These are phyloP conservation scores for Spodoptera picta DNA, from an alignment of 2,888 invertebrate genomes.

Conservation along the genomic window DNA sequence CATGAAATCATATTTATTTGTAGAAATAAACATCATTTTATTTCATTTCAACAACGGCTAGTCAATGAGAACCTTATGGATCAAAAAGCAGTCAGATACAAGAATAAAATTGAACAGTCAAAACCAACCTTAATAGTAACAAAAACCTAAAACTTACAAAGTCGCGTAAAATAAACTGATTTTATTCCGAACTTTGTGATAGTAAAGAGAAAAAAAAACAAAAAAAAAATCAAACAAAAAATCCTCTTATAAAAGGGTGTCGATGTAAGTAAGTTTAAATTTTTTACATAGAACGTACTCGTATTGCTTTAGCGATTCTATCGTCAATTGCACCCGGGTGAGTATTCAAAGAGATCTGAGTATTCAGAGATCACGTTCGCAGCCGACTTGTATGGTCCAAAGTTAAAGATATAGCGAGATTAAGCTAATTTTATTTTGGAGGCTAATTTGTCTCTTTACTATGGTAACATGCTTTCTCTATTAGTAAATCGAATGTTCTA, in stretches of 20 bases:
- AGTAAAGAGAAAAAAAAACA: constrained; percentile 4
- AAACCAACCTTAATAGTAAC: too few species aligned
- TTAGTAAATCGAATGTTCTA: too few species aligned
- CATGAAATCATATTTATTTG: too few species aligned
- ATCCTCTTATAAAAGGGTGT: constrained; percentile 41
- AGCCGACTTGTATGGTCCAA: constrained; percentile 50
- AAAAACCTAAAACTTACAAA: too few species aligned
- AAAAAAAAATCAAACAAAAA: constrained; percentile 24
- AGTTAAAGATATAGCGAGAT: constrained; percentile 35
- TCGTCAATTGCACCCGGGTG: constrained; percentile 84
- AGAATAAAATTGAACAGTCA: too few species aligned
- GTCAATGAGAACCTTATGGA: too few species aligned
- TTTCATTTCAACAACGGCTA: too few species aligned
- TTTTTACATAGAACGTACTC: constrained; percentile 69
- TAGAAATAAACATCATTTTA: too few species aligned
- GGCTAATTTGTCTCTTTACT: not conserved
- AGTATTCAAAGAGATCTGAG: constrained; percentile 83
- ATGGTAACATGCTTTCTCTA: too few species aligned
- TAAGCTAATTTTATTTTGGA: constrained; percentile 10
- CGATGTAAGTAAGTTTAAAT: constrained; percentile 70
- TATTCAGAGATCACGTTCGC: constrained; percentile 83
- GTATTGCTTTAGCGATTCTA: constrained; percentile 79
- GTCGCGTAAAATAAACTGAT: not conserved
- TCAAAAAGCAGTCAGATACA: too few species aligned
- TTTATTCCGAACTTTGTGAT: not conserved